Evolutionary conservation across 2,113 vertebrate species (phyloP), one percentile per base, ranked within the genome.

Genomic region (Cisticola juncidis): DNA sequence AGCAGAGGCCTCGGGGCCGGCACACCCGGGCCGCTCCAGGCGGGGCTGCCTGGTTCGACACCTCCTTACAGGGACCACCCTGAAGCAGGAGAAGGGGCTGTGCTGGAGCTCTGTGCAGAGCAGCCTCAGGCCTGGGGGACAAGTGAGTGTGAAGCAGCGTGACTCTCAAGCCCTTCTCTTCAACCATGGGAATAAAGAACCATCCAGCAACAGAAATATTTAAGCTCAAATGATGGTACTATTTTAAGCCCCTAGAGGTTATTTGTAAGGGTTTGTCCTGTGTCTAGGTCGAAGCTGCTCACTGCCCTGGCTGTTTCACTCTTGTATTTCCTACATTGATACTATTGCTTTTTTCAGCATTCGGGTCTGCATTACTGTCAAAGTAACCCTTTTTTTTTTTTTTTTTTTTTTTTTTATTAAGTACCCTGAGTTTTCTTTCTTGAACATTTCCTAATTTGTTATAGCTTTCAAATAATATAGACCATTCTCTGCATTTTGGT

Each of bases 11-110:
- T 1, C 40, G 7, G 65, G 57, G 3, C 0, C 3, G 60, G 15
- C 44, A 14, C 45, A 6, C 29, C 1, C 0, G 0, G 28, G 1
- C 13, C 2, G 22, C 72, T 17, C 48, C 5, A n/a, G 20, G 40
- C 11, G 3, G 16, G 1, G 25, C 2, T 18, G 40, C 31, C 22
- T 2, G 2, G 16, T n/a, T 5, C 3, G 38, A 69, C 42, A 21
- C 25, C 38, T 17, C 28, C 11, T n/a, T 7, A 0, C 25, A 2
- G 23, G 54, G 29, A 7, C 44, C 31, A 13, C 20, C 33, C 54
- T 13, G 1, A 4, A 6, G 31, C 36, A 19, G 42, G 6, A 3
- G 0, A 2, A 0, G 6, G 47, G 16, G 3, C 22, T 9, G 8
- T 1, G 9, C 22, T 8, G 0, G 5, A 23, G 18, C 35, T 15